Percentiles rank a stretch among this genome's conserved stretches.
Evolutionary conservation across 53 echinoderm and acorn worm species (phyloP).

Genomic region (Astropecten irregularis): DNA sequence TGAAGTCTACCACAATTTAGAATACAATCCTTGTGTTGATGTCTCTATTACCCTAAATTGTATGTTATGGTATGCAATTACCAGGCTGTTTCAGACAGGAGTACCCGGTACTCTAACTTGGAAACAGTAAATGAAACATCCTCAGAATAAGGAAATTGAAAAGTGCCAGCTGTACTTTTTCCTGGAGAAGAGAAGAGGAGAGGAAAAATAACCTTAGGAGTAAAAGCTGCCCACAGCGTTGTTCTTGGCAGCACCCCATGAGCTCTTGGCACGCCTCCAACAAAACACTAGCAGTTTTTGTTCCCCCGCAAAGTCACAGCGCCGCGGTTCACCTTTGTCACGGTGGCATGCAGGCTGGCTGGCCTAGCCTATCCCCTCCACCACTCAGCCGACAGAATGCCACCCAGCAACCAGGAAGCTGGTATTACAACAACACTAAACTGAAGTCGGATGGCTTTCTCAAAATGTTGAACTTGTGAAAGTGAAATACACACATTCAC

Average conservation of each 20-base stretch:
- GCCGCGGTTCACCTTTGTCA: not conserved
- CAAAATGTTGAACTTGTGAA: conserved; percentile 27
- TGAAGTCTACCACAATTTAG: no score
- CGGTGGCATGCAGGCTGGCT: no score
- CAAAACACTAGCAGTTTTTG: not conserved
- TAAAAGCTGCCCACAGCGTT: conserved; percentile 4
- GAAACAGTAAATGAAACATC: not conserved
- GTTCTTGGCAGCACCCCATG: not conserved
- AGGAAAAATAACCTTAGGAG: not conserved
- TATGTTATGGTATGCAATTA: no score
- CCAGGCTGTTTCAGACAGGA: no score
- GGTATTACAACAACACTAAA: not conserved
- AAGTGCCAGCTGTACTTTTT: conserved; percentile 25
- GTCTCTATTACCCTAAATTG: no score
- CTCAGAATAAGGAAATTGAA: not conserved
- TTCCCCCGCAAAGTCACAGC: not conserved
- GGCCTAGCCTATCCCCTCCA: no score
- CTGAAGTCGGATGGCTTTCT: not conserved
- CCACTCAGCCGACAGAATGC: conserved; percentile 12
- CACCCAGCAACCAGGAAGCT: conserved; percentile 36
- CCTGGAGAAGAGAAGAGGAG: not conserved
- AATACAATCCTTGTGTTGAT: no score
- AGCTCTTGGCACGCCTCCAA: conserved; percentile 18
- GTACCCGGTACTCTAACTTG: no score
- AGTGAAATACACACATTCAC: not conserved